Conservation (phyloP, 2,888 invertebrate genomes). For the Machimus atricapillus region DNA sequence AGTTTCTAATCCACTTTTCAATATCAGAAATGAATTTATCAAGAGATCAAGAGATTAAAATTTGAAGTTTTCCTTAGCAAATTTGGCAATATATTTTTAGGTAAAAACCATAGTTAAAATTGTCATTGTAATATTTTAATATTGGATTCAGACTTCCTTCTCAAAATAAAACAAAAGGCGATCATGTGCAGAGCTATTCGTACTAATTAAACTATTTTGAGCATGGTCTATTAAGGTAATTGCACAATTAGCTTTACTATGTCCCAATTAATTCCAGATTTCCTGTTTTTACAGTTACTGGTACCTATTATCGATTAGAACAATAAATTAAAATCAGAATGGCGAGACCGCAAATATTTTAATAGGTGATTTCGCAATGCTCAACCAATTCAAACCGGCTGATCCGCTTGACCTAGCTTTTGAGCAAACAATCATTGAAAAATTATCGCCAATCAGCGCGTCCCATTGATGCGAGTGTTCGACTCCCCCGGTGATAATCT, state of each 20-base stretch:
- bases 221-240: not conserved
- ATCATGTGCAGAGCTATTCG: no score
- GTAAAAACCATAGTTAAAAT: no score
- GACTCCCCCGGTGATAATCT: not conserved
- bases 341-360: not conserved
- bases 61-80: no score
- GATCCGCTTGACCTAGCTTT: not conserved
- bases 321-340: not conserved
- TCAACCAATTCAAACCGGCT: not conserved
- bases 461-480: not conserved
- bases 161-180: no score
- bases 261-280: not conserved
- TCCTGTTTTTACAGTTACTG: not conserved
- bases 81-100: no score
- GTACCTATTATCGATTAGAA: not conserved
- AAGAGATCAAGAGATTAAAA: no score
- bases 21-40: no score
- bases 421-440: not conserved
- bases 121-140: no score
- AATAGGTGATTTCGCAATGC: not conserved
- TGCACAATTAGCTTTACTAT: not conserved
- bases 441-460: not conserved
- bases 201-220: no score
- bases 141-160: no score
- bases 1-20: no score